A percentile compares a stretch with the other conserved stretches of the same genome.
These are phyloP conservation scores for Argyra leucocephala DNA, from an alignment of 2,888 invertebrate species.

Conservation along the genomic window DNA sequence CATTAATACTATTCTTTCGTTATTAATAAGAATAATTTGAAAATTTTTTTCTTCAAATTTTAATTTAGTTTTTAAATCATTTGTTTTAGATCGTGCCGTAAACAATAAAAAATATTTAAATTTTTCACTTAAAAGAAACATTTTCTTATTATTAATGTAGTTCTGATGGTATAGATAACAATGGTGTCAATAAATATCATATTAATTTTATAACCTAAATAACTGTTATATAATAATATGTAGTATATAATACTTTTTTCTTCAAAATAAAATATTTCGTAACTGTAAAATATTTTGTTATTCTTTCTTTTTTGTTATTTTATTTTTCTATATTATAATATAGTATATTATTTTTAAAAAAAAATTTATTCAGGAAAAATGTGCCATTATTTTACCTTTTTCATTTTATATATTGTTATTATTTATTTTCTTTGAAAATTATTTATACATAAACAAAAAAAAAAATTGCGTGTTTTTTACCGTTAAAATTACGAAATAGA, in stretches of 20 bases:
- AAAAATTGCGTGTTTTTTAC: background rate
- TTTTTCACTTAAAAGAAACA: too few relatives aligned
- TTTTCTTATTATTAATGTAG: too few relatives aligned
- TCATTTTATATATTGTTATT: background rate
- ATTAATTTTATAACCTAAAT: conserved; percentile 4
- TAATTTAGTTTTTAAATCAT: too few relatives aligned
- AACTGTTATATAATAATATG: background rate
- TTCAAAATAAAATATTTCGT: background rate
- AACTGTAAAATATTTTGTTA: background rate
- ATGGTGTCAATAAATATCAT: background rate
- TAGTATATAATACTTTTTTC: too few relatives aligned
- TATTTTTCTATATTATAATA: background rate
- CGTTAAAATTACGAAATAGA: background rate
- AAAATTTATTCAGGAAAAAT: background rate
- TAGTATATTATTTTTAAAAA: background rate
- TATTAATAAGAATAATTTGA: too few relatives aligned
- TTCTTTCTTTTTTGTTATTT: background rate
- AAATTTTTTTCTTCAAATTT: too few relatives aligned
- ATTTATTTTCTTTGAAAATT: background rate
- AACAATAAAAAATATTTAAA: too few relatives aligned
- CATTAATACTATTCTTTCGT: too few relatives aligned
- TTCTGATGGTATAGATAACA: too few relatives aligned
- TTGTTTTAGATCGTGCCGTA: too few relatives aligned
- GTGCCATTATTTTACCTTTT: background rate
- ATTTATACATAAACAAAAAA: background rate